Conservation (phyloP, 2,113 vertebrate species). For the Trochalopteron elliotii region DNA sequence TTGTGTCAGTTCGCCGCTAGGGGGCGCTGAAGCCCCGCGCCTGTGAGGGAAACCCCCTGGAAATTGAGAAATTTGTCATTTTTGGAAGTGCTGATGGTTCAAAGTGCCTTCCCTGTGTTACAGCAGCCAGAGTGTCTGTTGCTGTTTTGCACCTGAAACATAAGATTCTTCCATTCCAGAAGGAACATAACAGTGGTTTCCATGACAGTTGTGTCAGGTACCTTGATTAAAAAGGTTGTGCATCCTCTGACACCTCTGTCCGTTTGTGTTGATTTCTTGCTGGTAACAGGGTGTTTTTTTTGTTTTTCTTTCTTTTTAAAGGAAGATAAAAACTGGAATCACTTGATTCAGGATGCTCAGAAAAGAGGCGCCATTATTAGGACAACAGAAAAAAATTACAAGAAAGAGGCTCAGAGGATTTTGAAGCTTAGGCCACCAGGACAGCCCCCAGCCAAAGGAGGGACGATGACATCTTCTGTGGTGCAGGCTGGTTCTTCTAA, state of each 20-base stretch:
- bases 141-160: slow-evolving; percentile 31
- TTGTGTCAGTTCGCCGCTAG: background rate
- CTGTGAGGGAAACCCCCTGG: background rate
- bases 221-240: background rate
- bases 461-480: background rate
- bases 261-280: background rate
- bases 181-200: slow-evolving; percentile 18
- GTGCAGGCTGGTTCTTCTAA: background rate
- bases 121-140: slow-evolving; percentile 31
- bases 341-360: slow-evolving; percentile 81
- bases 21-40: background rate
- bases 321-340: slow-evolving; percentile 83
- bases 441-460: background rate
- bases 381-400: slow-evolving; percentile 71
- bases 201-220: slow-evolving; percentile 35
- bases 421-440: slow-evolving; percentile 68
- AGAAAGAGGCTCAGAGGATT: slow-evolving; percentile 68
- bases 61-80: background rate
- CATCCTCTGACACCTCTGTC: background rate
- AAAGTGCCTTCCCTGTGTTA: slow-evolving; percentile 41
- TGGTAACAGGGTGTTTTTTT: background rate
- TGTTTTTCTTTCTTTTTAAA: background rate
- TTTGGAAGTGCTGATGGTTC: background rate
- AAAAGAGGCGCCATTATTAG: slow-evolving; percentile 76
- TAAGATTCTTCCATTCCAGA: slow-evolving; percentile 40